A percentile compares a stretch with the other conserved stretches of the same genome.
phyloP scores from a whole-genome alignment of 2,888 invertebrate species.

The Ochlodes sylvanus region DNA sequence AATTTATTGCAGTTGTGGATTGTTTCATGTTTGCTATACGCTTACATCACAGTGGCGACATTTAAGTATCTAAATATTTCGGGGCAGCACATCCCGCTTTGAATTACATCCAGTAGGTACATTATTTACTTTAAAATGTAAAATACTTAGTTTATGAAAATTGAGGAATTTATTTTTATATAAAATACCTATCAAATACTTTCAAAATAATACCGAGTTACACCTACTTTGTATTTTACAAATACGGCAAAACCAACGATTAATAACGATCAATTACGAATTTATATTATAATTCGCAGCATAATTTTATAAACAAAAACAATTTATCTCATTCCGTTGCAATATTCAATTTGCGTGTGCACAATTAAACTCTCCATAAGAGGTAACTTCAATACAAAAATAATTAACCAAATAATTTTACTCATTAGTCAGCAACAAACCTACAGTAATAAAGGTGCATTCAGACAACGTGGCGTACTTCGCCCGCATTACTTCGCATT shows the following conservation, averaged over 20 bases:
- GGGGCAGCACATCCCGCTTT: too few species aligned
- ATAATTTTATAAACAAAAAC: conserved; percentile 25
- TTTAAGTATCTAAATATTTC: background rate
- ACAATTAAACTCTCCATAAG: conserved; percentile 59
- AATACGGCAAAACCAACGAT: background rate
- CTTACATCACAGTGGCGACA: background rate
- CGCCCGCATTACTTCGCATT: conserved; percentile 76
- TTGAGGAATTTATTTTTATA: too few species aligned
- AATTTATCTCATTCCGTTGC: conserved; percentile 42
- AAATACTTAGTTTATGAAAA: too few species aligned
- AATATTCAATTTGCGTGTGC: conserved; percentile 48
- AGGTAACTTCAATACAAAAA: conserved; percentile 61
- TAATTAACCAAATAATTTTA: conserved; percentile 75
- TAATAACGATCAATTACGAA: background rate
- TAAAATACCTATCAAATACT: too few species aligned
- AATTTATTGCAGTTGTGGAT: conserved; percentile 32
- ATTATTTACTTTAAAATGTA: too few species aligned
- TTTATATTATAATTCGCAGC: too few species aligned
- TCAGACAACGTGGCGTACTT: conserved; percentile 44
- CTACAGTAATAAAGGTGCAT: conserved; percentile 51
- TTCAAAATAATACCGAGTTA: background rate
- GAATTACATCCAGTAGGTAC: too few species aligned
- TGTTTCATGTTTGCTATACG: background rate
- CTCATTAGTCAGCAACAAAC: conserved; percentile 72
- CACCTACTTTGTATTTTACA: background rate